A percentile compares a stretch with the other conserved stretches of the same genome.
phyloP scores from a whole-genome alignment of 2,113 vertebrate genomes.

The Gila orcuttii region DNA sequence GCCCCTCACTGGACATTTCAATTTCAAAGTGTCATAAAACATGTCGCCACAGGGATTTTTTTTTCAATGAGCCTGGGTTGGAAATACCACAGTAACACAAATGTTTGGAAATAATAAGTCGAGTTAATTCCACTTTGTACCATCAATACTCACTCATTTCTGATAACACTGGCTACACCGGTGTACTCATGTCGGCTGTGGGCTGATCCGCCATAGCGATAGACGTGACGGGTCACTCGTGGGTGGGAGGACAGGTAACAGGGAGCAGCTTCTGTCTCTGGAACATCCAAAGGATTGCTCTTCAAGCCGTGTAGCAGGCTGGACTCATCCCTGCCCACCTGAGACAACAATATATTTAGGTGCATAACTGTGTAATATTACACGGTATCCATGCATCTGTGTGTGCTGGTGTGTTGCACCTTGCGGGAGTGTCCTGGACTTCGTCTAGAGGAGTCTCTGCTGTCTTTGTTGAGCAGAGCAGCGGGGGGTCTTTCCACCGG shows the following conservation, averaged over 20 bases:
- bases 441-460: constrained; percentile 75
- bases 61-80: neutral
- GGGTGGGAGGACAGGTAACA: constrained; percentile 82
- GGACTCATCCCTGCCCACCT: constrained; percentile 83
- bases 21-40: neutral
- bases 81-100: neutral
- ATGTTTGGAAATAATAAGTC: neutral
- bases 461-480: constrained; percentile 78
- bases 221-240: constrained; percentile 72
- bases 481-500: constrained; percentile 82
- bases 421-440: constrained; percentile 80
- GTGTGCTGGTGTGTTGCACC: constrained; percentile 68
- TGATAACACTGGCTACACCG: constrained; percentile 80
- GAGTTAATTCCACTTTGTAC: neutral
- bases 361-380: neutral
- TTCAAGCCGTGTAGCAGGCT: constrained; percentile 72
- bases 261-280: constrained; percentile 63
- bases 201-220: constrained; percentile 85
- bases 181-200: constrained; percentile 90
- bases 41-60: neutral
- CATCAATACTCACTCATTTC: constrained; percentile 76
- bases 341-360: constrained; percentile 37
- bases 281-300: constrained; percentile 68
- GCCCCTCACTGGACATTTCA: neutral
- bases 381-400: constrained; percentile 1